These are phyloP conservation scores for Motacilla alba DNA, from an alignment of 2,113 vertebrate genomes.

Conservation along the genomic window DNA sequence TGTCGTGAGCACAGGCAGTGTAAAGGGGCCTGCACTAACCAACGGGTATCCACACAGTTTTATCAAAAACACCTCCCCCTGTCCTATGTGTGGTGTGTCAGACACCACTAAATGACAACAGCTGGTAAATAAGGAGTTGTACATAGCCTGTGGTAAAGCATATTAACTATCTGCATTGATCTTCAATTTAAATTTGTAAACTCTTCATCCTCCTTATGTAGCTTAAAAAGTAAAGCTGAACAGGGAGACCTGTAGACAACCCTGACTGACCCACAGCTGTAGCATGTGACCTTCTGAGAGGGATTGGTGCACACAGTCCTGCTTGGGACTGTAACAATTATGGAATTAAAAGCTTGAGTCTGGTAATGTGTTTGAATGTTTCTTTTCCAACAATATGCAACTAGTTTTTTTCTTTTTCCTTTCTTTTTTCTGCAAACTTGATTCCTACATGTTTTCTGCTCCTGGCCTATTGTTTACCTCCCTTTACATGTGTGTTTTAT, in stretches of 20 bases:
- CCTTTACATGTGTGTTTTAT: constrained; percentile 56
- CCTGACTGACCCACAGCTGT: background rate
- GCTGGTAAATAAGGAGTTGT: background rate
- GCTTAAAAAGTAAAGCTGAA: background rate
- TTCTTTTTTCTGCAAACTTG: background rate
- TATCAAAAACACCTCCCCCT: rapidly evolving
- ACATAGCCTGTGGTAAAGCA: background rate
- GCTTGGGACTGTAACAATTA: background rate
- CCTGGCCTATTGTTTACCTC: background rate
- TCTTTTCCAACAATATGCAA: background rate
- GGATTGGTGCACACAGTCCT: rapidly evolving
- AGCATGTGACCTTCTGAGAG: background rate
- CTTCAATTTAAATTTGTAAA: background rate
- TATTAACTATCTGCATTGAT: background rate
- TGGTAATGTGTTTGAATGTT: background rate
- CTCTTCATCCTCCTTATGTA: background rate
- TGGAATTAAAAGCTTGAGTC: background rate
- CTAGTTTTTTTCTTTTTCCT: rapidly evolving
- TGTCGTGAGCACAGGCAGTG: background rate
- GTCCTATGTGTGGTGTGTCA: rapidly evolving
- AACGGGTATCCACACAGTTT: background rate
- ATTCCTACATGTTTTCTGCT: background rate
- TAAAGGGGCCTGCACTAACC: background rate
- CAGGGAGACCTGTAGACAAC: background rate
- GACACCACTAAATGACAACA: background rate